Base-by-base conservation (phyloP, 2,113 vertebrate species). In the Grantiella picta region DNA sequence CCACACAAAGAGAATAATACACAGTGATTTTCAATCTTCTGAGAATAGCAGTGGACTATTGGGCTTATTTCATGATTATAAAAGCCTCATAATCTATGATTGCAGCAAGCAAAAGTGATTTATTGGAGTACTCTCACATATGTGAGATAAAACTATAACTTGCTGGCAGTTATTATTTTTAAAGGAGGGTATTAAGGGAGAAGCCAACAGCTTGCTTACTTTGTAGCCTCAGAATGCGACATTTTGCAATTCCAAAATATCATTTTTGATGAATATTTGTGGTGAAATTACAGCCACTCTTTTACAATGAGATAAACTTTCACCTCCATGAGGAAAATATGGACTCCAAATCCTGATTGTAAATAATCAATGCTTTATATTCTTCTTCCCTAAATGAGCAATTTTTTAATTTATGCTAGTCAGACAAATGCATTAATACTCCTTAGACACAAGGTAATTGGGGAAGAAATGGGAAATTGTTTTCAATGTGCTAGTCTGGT, bases 41-140 rank as follows among this genome's bases (percentile, higher is more conserved):
- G 93, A 96, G 96, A 97, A 92, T 76, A 96, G 79, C 82, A 79
- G 77, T 97, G 93, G 90, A 95, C 97, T 97, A 97, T 90, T 91
- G 56, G 95, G 86, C 94, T 98, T 98, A 97, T 97, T 98, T 97
- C 96, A 97, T 96, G 96, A 96, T 97, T 97, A 96, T 97, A 96
- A 97, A 97, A 97, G 87, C 89, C 92, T 95, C 97, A 97, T 98
- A 97, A 97, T 97, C 95, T 96, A 96, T 97, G 96, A 97, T 79
- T 96, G 91, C 96, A 96, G 84, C 81, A 94, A 97, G 93, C 69
- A 95, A 96, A 95, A 88, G 52, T 97, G 97, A 98, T 98, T 98
- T 98, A 97, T 97, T 98, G 96, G 59, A 90, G 86, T 84, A 86
- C 86, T 97, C 77, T 97, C 80, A 83, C 60, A 94, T 87, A 95